Conservation (phyloP, 2,888 invertebrate genomes). For the Oxyscelio sp. region DNA sequence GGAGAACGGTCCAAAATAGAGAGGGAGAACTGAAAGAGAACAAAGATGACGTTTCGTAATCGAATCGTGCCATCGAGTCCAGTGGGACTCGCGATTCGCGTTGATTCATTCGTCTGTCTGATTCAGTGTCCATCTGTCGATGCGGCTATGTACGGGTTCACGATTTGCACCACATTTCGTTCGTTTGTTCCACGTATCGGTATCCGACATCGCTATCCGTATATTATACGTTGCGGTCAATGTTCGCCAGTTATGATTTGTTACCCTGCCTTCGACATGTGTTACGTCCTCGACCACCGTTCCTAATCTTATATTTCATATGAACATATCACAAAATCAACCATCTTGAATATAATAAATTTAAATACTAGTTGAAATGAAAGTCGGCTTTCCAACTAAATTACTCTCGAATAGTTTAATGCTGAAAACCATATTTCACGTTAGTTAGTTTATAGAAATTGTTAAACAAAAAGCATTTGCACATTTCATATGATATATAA, state of each 20-base stretch:
- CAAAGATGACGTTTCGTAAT: constrained; percentile 84
- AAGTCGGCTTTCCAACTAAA: no score
- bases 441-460: no score
- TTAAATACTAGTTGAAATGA: no score
- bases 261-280: constrained; percentile 83
- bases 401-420: no score
- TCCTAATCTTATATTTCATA: constrained; percentile 56
- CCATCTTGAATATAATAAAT: constrained; percentile 44
- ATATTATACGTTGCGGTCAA: constrained; percentile 86
- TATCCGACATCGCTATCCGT: constrained; percentile 84
- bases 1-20: constrained; percentile 19
- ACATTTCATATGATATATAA: no score
- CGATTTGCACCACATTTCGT: constrained; percentile 83
- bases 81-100: constrained; percentile 77
- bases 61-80: constrained; percentile 81
- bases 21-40: constrained; percentile 13
- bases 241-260: constrained; percentile 85
- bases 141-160: constrained; percentile 80
- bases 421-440: no score
- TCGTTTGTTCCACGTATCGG: constrained; percentile 85
- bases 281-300: constrained; percentile 36
- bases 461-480: no score
- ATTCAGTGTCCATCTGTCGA: constrained; percentile 77
- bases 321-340: constrained; percentile 41
- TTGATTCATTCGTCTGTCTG: constrained; percentile 74